A percentile compares a stretch with the other conserved stretches of the same genome.
Conservation (phyloP, 2,888 invertebrate species). For the Cabera pusaria region DNA sequence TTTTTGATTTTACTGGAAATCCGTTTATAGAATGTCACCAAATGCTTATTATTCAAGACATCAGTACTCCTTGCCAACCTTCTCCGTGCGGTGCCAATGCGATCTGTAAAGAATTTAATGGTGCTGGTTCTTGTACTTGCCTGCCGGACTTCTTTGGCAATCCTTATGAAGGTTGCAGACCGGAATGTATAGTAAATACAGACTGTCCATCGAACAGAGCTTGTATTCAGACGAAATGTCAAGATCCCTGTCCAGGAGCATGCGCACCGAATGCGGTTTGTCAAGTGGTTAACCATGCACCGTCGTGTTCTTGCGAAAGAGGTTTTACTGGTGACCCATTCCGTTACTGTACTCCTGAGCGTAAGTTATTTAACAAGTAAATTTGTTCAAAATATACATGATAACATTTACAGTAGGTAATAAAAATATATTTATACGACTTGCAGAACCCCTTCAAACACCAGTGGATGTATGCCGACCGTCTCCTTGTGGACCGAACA, state of each 20-base stretch:
- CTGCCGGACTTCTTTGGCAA: slow-evolving; percentile 88
- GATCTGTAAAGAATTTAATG: slow-evolving; percentile 83
- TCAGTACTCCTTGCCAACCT: slow-evolving; percentile 82
- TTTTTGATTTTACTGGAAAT: slow-evolving; percentile 87
- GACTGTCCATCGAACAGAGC: slow-evolving; percentile 88
- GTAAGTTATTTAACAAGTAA: slow-evolving; percentile 66
- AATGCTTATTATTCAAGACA: slow-evolving; percentile 61
- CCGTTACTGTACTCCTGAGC: slow-evolving; percentile 81
- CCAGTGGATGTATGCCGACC: slow-evolving; percentile 85
- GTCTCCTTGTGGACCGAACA: slow-evolving; percentile 90
- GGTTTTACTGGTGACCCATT: slow-evolving; percentile 91
- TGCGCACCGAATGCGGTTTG: slow-evolving; percentile 90
- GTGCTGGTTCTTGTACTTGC: slow-evolving; percentile 87
- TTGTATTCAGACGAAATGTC: slow-evolving; percentile 88
- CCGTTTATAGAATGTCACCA: slow-evolving; percentile 87
- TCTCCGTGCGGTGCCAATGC: slow-evolving; percentile 88
- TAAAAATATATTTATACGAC: slow-evolving; percentile 1
- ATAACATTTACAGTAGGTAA: neutral
- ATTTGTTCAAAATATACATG: too few species aligned
- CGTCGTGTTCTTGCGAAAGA: slow-evolving; percentile 86
- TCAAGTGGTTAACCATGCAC: slow-evolving; percentile 88
- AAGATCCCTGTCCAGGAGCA: slow-evolving; percentile 90
- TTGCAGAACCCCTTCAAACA: slow-evolving; percentile 48
- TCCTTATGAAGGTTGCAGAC: slow-evolving; percentile 89
- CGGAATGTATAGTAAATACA: slow-evolving; percentile 87